Percentiles rank a stretch among this genome's conserved stretches.
phyloP scores from a whole-genome alignment of 2,113 vertebrate genomes.

The Bufo gargarizans region DNA sequence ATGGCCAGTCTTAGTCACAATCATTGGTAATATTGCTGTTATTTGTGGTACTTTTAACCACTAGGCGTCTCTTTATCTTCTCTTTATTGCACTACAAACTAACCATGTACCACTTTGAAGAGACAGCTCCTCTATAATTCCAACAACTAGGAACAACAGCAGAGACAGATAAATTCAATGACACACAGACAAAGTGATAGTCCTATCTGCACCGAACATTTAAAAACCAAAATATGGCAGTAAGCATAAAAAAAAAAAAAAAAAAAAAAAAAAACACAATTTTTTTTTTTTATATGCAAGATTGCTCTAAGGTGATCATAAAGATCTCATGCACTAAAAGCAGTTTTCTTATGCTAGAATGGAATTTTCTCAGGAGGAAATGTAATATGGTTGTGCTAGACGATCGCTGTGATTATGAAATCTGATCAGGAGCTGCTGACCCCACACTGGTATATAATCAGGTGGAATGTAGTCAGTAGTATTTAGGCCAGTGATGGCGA shows the following conservation, averaged over 20 bases:
- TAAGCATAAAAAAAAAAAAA: neutral
- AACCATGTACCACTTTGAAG: neutral
- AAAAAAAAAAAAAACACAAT: neutral
- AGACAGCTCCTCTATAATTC: neutral
- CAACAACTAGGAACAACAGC: neutral
- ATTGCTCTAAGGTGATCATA: neutral
- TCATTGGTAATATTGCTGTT: neutral
- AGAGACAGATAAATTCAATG: neutral
- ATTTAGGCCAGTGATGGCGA: too few relatives aligned
- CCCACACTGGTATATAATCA: neutral
- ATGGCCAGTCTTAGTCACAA: neutral
- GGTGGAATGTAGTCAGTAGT: too few relatives aligned
- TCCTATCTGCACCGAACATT: neutral
- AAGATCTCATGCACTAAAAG: neutral
- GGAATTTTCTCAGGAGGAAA: neutral
- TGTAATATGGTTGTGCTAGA: neutral
- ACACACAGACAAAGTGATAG: neutral
- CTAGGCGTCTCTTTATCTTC: neutral
- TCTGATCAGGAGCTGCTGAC: neutral
- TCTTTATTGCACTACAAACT: neutral
- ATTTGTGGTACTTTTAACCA: neutral
- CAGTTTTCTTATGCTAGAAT: neutral
- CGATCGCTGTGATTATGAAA: neutral
- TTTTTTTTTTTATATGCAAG: neutral
- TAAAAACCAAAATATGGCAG: too few relatives aligned